These are phyloP conservation scores for Isotomurus palustris DNA, from an alignment of 2,888 invertebrate species.

Conservation along the genomic window DNA sequence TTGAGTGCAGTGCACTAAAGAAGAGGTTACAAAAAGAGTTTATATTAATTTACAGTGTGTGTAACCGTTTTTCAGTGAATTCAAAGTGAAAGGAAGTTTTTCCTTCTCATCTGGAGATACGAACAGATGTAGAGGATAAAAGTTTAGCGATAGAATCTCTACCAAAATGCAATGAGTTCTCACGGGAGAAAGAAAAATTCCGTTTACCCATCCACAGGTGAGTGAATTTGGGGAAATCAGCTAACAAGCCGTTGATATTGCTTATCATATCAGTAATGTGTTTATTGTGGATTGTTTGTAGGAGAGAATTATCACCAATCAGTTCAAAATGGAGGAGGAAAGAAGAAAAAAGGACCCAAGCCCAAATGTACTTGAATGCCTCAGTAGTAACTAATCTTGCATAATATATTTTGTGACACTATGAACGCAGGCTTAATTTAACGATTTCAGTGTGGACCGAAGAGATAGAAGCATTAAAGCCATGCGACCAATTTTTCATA, in stretches of 20 bases:
- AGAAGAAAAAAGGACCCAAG: constrained; percentile 1
- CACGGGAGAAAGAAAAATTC: constrained; percentile 5
- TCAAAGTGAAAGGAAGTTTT: too few species aligned
- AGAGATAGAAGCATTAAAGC: constrained; percentile 30
- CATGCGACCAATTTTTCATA: constrained; percentile 34
- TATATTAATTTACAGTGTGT: too few species aligned
- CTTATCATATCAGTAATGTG: background rate
- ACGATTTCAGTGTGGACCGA: constrained; percentile 31
- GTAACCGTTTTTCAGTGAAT: too few species aligned
- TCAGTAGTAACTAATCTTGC: too few species aligned
- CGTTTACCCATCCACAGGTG: background rate
- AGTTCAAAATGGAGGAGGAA: constrained; percentile 1
- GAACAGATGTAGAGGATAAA: too few species aligned
- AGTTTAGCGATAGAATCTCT: too few species aligned
- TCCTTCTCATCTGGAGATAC: too few species aligned
- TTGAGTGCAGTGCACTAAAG: too few species aligned
- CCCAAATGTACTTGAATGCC: too few species aligned
- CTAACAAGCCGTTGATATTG: background rate
- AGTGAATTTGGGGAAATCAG: background rate
- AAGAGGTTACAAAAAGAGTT: too few species aligned
- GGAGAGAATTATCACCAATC: constrained; percentile 6
- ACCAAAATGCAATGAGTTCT: constrained; percentile 8
- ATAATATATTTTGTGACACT: too few species aligned
- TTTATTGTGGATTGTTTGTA: background rate
- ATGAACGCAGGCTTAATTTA: too few species aligned